A percentile compares a stretch with the other conserved stretches of the same genome.
Evolutionary conservation across 2,113 vertebrate species (phyloP).

Genomic region (Perca flavescens): DNA sequence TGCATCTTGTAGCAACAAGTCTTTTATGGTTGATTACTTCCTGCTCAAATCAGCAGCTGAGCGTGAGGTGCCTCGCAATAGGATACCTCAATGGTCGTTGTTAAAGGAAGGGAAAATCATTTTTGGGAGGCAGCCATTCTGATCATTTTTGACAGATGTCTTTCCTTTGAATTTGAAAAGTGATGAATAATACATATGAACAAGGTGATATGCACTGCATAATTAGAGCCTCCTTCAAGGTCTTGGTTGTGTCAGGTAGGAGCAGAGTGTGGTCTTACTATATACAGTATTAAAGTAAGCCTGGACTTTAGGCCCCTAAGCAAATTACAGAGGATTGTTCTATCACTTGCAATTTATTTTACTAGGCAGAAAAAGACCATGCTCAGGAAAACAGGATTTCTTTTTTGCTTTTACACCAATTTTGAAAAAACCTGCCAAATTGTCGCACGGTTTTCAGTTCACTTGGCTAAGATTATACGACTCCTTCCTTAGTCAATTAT

Average conservation of each 20-base stretch:
- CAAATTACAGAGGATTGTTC: background rate
- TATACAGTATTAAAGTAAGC: background rate
- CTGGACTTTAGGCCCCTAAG: background rate
- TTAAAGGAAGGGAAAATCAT: background rate
- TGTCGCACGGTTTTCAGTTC: background rate
- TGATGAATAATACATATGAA: slow-evolving; percentile 1
- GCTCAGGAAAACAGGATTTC: background rate
- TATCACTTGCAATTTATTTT: background rate
- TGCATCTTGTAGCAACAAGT: background rate
- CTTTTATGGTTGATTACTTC: background rate
- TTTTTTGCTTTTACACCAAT: background rate
- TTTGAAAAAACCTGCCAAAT: background rate
- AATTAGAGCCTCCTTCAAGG: slow-evolving; percentile 17
- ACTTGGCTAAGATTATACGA: background rate
- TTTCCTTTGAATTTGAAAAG: background rate
- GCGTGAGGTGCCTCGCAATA: background rate
- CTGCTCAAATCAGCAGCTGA: slow-evolving; percentile 20
- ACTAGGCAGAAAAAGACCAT: background rate
- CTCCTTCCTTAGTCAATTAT: background rate
- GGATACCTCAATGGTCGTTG: background rate
- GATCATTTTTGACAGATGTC: background rate
- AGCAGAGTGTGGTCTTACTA: background rate
- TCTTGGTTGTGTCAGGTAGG: background rate
- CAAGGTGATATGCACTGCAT: background rate
- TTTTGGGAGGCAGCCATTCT: background rate